Percentiles rank a stretch among this genome's conserved stretches.
Conservation (phyloP, 2,113 vertebrate species). For the Pandion haliaetus region DNA sequence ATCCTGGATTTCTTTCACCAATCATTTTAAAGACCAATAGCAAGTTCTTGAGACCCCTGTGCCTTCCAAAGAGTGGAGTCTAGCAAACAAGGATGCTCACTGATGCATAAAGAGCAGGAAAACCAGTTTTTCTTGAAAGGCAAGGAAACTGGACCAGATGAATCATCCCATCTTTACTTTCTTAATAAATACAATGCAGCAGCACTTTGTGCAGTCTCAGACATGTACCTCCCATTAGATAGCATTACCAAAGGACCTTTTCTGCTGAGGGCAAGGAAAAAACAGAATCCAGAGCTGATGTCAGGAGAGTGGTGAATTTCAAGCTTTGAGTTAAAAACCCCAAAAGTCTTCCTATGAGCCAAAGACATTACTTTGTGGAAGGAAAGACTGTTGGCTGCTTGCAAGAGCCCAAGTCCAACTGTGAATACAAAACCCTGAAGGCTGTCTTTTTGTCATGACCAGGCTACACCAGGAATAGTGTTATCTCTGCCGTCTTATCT, state of each 20-base stretch:
- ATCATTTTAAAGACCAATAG: neutral
- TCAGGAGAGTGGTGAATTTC: neutral
- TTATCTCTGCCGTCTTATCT: neutral
- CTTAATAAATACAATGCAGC: neutral
- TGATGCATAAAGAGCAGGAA: neutral
- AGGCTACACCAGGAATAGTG: neutral
- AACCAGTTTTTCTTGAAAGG: neutral
- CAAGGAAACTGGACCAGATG: neutral
- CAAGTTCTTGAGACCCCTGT: neutral
- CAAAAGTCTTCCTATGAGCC: neutral
- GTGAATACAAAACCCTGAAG: accelerated
- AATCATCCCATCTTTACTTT: neutral
- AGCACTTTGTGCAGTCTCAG: neutral
- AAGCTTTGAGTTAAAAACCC: neutral
- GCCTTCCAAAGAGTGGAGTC: neutral
- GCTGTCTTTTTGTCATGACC: neutral
- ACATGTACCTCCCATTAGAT: neutral
- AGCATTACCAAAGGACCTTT: neutral
- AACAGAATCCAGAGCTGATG: neutral
- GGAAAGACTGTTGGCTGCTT: neutral
- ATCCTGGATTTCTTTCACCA: neutral
- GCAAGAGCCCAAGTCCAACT: neutral
- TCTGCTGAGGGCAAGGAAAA: neutral
- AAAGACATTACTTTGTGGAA: neutral
- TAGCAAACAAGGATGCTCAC: neutral